Percentiles rank a stretch among this genome's conserved stretches.
Conservation (phyloP, 2,797 vertebrate species). For the Myotis findleyi region DNA sequence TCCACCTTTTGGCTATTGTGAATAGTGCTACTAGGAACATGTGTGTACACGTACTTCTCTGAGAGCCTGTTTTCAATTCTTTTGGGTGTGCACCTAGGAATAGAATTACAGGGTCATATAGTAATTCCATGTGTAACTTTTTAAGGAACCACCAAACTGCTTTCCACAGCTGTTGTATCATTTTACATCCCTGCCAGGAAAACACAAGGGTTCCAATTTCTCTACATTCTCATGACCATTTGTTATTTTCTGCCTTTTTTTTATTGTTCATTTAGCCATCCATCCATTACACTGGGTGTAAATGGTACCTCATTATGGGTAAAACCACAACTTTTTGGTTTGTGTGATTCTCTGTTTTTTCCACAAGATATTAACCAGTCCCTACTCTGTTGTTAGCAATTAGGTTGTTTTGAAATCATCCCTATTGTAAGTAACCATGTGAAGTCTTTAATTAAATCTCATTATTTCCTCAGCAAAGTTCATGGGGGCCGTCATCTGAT, state of each 20-base stretch:
- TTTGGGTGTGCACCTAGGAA: background rate
- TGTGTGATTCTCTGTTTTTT: background rate
- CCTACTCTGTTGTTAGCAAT: background rate
- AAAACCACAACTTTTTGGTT: background rate
- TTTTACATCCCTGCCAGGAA: background rate
- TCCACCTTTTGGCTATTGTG: background rate
- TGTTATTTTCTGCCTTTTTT: background rate
- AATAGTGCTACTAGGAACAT: background rate
- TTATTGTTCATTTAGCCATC: background rate
- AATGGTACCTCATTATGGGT: background rate
- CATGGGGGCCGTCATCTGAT: background rate
- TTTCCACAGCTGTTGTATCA: background rate
- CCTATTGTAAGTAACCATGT: background rate
- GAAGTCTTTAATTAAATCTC: slow-evolving; percentile 46
- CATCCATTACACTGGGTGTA: background rate
- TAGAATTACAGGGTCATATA: background rate
- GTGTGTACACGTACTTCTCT: background rate
- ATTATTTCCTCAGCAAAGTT: slow-evolving; percentile 30
- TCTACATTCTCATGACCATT: background rate
- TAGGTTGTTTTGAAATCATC: slow-evolving; percentile 27
- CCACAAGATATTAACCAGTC: background rate
- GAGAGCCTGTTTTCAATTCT: background rate
- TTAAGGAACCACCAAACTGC: background rate
- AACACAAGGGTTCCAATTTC: background rate
- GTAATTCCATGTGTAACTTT: background rate